Percentiles rank a stretch among this genome's conserved stretches.
Evolutionary conservation across 2,113 vertebrate genomes (phyloP).

Genomic region (Mellivora capensis): DNA sequence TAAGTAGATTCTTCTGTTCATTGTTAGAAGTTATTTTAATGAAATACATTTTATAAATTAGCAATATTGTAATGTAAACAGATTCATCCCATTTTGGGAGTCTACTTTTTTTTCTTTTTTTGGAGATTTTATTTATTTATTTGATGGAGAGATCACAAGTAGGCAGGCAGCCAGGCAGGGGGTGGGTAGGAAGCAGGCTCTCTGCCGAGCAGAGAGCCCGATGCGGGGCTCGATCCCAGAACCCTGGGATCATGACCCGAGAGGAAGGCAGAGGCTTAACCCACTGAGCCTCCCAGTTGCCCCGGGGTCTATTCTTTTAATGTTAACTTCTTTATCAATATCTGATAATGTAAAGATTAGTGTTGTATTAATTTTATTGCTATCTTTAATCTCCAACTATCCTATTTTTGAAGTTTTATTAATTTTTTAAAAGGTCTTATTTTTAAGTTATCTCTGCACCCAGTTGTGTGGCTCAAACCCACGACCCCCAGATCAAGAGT

Average conservation of each 20-base stretch:
- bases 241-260: too few relatives aligned
- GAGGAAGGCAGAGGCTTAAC: too few relatives aligned
- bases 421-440: not conserved
- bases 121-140: too few relatives aligned
- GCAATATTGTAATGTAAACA: not conserved
- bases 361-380: conserved; percentile 22
- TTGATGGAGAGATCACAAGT: too few relatives aligned
- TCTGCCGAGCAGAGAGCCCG: too few relatives aligned
- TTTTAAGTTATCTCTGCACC: not conserved
- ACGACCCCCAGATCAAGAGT: not conserved
- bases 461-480: not conserved
- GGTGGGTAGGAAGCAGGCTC: too few relatives aligned
- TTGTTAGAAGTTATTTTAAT: conserved; percentile 43
- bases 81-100: not conserved
- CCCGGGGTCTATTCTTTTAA: not conserved
- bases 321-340: not conserved
- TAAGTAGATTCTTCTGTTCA: not conserved
- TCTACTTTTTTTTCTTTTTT: too few relatives aligned
- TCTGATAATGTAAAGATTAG: not conserved
- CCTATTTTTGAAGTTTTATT: not conserved
- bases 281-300: too few relatives aligned
- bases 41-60: conserved; percentile 17
- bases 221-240: too few relatives aligned
- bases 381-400: not conserved
- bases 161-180: too few relatives aligned